Percentiles rank a stretch among this genome's conserved stretches.
phyloP scores from a whole-genome alignment of 2,888 invertebrate species.

The Melieria picta region DNA sequence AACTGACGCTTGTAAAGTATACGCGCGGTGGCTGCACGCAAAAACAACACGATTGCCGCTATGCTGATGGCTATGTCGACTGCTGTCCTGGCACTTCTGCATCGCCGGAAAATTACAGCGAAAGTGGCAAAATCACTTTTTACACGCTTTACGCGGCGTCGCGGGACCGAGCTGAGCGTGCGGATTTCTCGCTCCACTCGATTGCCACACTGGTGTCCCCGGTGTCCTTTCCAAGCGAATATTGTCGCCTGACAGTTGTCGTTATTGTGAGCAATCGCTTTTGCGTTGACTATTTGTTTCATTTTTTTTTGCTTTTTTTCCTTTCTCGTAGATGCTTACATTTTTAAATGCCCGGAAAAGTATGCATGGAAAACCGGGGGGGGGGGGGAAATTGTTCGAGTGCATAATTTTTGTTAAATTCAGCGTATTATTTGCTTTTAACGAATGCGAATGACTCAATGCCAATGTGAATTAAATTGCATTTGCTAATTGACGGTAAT shows the following conservation, averaged over 20 bases:
- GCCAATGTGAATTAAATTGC: no score
- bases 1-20: background rate
- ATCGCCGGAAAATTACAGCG: background rate
- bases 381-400: background rate
- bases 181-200: no score
- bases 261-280: background rate
- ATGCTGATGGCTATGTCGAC: background rate
- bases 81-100: background rate
- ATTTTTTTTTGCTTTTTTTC: background rate
- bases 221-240: no score
- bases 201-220: no score
- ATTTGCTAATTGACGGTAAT: no score
- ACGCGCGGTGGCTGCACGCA: background rate
- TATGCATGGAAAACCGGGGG: no score
- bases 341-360: no score
- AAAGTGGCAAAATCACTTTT: constrained; percentile 21
- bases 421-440: constrained; percentile 24
- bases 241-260: background rate
- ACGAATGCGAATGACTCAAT: background rate
- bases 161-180: no score
- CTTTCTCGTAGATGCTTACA: no score
- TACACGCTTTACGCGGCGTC: background rate
- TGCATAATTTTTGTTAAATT: constrained; percentile 29
- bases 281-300: constrained; percentile 5
- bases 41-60: background rate